Evolutionary conservation across 2,113 vertebrate species (phyloP).

Genomic region (Turdus rufiventris): DNA sequence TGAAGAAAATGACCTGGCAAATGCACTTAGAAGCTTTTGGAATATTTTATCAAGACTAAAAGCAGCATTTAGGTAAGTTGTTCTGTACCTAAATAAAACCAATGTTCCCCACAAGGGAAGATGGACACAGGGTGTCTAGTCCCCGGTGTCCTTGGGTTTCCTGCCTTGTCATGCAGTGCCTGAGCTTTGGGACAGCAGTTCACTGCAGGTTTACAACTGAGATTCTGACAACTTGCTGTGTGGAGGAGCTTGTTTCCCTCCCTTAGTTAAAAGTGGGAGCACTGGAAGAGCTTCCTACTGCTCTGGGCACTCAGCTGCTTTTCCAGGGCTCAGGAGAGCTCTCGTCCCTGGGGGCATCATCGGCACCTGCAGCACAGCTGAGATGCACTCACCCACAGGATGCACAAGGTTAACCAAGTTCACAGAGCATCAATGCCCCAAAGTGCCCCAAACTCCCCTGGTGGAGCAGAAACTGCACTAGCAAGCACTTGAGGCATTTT

Average conservation of each 20-base stretch:
- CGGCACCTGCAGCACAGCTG: accelerated
- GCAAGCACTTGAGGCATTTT: not conserved
- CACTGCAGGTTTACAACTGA: not conserved
- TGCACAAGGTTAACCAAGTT: not conserved
- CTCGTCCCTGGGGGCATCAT: not conserved
- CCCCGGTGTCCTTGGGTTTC: not conserved
- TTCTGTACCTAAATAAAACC: not conserved
- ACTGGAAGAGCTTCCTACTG: not conserved
- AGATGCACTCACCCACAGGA: not conserved
- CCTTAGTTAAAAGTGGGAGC: not conserved
- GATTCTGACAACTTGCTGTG: accelerated
- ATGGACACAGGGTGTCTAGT: accelerated
- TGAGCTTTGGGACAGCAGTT: not conserved
- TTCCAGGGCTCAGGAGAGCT: not conserved
- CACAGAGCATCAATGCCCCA: not conserved
- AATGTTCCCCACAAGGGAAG: not conserved
- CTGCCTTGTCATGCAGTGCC: accelerated
- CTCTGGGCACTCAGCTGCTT: accelerated
- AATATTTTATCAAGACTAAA: not conserved
- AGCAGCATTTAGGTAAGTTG: not conserved
- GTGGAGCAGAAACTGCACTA: not conserved
- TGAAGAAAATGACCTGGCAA: not conserved
- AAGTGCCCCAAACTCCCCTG: not conserved
- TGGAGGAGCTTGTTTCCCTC: not conserved
- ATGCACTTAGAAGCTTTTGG: not conserved